phyloP scores from a whole-genome alignment of 2,113 vertebrate genomes.

The Chionomys nivalis region DNA sequence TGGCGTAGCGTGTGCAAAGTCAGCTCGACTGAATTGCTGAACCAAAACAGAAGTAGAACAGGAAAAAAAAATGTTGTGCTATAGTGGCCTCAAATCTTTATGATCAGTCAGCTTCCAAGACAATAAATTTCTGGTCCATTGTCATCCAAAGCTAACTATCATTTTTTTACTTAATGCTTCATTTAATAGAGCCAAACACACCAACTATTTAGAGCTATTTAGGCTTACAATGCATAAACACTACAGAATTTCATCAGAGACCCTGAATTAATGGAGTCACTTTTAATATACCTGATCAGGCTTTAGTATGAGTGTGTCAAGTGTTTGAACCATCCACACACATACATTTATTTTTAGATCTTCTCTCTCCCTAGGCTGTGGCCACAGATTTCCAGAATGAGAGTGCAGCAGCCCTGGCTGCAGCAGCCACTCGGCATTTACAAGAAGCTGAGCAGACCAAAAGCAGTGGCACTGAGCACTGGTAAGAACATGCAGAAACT shows the following conservation, averaged over 20 bases:
- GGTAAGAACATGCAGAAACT: slow-evolving; percentile 84
- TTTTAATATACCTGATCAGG: not conserved
- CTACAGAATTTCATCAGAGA: not conserved
- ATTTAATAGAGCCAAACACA: not conserved
- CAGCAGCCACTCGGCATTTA: slow-evolving; percentile 95
- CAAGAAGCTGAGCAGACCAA: slow-evolving; percentile 97
- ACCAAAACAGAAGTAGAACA: not conserved
- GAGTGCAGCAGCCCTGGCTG: slow-evolving; percentile 95
- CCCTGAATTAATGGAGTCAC: too few relatives aligned
- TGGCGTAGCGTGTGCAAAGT: not conserved
- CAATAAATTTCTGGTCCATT: not conserved
- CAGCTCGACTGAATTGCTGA: too few relatives aligned
- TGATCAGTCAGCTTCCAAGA: not conserved
- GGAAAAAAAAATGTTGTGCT: not conserved
- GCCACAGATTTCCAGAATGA: slow-evolving; percentile 98
- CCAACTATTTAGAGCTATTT: not conserved
- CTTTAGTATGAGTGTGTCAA: not conserved
- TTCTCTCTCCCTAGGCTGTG: slow-evolving; percentile 89
- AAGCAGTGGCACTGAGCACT: slow-evolving; percentile 91
- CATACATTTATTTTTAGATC: not conserved
- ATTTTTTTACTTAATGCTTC: not conserved
- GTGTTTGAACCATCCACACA: not conserved
- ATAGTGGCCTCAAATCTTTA: not conserved
- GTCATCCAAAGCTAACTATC: not conserved
- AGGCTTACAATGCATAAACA: too few relatives aligned